A percentile compares a stretch with the other conserved stretches of the same genome.
Conservation (phyloP, 2,888 invertebrate species). For the Hoplodrina blanda region DNA sequence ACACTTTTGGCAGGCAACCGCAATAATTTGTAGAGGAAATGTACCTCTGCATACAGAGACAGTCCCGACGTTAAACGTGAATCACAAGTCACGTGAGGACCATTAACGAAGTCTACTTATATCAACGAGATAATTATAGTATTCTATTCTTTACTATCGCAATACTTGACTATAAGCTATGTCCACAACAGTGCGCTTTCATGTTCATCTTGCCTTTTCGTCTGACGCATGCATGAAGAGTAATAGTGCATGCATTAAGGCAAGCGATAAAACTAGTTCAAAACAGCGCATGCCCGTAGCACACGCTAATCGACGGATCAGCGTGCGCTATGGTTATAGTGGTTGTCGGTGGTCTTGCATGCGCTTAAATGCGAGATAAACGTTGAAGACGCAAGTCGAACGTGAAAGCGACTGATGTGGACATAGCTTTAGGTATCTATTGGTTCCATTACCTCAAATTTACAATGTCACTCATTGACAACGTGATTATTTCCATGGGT, state of each 20-base stretch:
- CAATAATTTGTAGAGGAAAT: constrained; percentile 29
- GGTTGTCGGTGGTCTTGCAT: too few species aligned
- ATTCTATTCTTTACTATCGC: constrained; percentile 20
- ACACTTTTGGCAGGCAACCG: constrained; percentile 39
- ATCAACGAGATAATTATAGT: constrained; percentile 23
- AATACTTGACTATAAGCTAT: constrained; percentile 33
- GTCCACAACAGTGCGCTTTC: too few species aligned
- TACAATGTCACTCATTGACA: constrained; percentile 38
- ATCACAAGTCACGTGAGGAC: constrained; percentile 29
- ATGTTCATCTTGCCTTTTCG: too few species aligned
- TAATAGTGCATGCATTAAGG: too few species aligned
- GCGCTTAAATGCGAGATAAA: too few species aligned
- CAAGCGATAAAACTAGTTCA: too few species aligned
- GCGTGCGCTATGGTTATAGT: too few species aligned
- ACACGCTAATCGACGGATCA: too few species aligned
- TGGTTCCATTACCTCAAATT: constrained; percentile 55
- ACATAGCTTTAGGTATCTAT: constrained; percentile 34
- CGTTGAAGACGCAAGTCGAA: too few species aligned
- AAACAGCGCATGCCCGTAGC: too few species aligned
- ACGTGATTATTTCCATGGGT: constrained; percentile 41
- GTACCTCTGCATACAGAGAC: constrained; percentile 4
- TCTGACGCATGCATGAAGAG: too few species aligned
- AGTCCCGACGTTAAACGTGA: constrained; percentile 7
- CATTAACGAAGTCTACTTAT: constrained; percentile 21
- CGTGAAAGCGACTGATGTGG: too few species aligned